A percentile compares a stretch with the other conserved stretches of the same genome.
Conservation (phyloP, 2,797 vertebrate genomes). For the Sebastes hubbsi region DNA sequence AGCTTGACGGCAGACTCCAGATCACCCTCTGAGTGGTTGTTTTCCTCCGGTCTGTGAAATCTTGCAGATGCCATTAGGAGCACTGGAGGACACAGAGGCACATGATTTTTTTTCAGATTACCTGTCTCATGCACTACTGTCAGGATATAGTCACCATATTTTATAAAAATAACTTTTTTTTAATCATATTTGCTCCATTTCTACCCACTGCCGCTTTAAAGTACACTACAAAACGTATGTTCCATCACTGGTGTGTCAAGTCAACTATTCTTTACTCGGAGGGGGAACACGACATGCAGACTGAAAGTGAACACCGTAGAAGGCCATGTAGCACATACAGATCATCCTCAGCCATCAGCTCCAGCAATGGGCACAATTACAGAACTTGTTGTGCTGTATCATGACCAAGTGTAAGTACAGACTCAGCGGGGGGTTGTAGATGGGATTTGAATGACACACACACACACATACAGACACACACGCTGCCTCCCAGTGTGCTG, state of each 20-base stretch:
- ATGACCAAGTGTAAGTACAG: constrained; percentile 59
- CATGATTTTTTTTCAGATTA: too few relatives aligned
- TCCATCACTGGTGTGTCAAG: not conserved
- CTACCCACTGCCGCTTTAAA: not conserved
- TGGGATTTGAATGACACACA: constrained; percentile 33
- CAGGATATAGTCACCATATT: too few relatives aligned
- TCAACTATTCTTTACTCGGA: not conserved
- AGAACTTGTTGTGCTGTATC: constrained; percentile 63
- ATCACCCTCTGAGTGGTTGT: too few relatives aligned
- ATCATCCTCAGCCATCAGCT: constrained; percentile 26
- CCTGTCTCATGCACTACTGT: too few relatives aligned
- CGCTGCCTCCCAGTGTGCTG: constrained; percentile 29
- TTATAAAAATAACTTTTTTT: too few relatives aligned
- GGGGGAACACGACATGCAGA: not conserved
- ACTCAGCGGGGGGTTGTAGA: constrained; percentile 55
- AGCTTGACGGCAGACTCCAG: too few relatives aligned
- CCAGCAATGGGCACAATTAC: constrained; percentile 48
- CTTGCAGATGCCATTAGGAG: too few relatives aligned
- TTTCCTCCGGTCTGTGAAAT: too few relatives aligned
- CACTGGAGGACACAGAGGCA: too few relatives aligned
- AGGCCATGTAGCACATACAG: not conserved
- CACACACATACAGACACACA: constrained; percentile 14
- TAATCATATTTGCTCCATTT: too few relatives aligned
- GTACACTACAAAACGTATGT: not conserved
- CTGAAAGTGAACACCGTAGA: constrained; percentile 22